Conservation (phyloP, 2,113 vertebrate genomes). For the Cathartes aura region DNA sequence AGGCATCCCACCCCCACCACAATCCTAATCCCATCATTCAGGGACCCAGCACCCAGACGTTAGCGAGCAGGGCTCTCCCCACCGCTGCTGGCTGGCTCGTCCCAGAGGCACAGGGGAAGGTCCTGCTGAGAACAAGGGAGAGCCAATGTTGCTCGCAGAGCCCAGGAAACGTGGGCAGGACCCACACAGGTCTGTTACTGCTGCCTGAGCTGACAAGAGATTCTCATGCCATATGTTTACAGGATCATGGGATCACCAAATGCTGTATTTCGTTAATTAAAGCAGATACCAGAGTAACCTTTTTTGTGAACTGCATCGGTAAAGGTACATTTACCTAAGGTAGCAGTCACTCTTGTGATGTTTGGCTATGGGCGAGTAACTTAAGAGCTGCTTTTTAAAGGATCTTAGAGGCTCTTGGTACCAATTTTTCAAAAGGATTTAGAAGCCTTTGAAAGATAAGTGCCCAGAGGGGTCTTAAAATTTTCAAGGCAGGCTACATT, state of each 20-base stretch:
- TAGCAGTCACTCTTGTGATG: not conserved
- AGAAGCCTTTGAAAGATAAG: slow-evolving; percentile 62
- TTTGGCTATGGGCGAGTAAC: slow-evolving; percentile 22
- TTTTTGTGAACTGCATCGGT: not conserved
- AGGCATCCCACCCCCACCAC: not conserved
- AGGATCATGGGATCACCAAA: not conserved
- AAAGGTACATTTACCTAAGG: not conserved
- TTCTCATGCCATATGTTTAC: not conserved
- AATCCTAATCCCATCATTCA: no score
- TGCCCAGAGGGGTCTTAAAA: slow-evolving; percentile 67
- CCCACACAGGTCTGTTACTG: rapidly evolving
- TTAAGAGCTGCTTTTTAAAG: slow-evolving; percentile 43
- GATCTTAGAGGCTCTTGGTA: slow-evolving; percentile 43
- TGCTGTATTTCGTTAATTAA: not conserved
- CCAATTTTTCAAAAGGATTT: slow-evolving; percentile 69
- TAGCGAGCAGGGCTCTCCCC: not conserved
- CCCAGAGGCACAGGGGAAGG: not conserved
- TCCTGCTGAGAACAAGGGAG: not conserved
- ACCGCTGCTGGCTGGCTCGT: not conserved
- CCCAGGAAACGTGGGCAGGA: not conserved
- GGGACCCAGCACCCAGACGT: not conserved
- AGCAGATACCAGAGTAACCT: not conserved
- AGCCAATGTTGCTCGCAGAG: not conserved
- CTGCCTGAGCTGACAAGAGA: not conserved
- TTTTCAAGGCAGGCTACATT: slow-evolving; percentile 57